phyloP scores from a whole-genome alignment of 2,888 invertebrate genomes.

The Philereme vetulata region DNA sequence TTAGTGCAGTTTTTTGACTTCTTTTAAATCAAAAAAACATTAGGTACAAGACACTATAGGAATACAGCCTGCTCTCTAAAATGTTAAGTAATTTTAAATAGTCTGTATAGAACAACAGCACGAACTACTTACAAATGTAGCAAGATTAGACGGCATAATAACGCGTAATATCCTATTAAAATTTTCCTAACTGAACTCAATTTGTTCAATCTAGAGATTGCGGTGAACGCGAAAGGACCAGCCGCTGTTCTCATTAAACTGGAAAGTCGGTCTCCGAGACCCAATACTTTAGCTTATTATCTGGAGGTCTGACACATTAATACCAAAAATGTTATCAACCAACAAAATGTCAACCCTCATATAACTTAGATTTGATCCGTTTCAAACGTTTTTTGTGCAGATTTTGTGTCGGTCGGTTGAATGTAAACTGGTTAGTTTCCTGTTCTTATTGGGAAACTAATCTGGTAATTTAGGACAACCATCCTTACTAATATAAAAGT shows the following conservation, averaged over 20 bases:
- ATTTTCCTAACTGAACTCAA: constrained; percentile 35
- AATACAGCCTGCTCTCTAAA: too few relatives aligned
- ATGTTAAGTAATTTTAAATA: too few relatives aligned
- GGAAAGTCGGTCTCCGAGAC: constrained; percentile 41
- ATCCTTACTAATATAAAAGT: neutral
- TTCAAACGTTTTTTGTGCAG: constrained; percentile 28
- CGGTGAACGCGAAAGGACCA: constrained; percentile 39
- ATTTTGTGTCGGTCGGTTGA: constrained; percentile 25
- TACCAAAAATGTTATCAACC: constrained; percentile 36
- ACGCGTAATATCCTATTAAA: constrained; percentile 35
- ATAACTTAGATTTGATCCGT: constrained; percentile 33
- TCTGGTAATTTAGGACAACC: constrained; percentile 20
- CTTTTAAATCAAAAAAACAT: too few relatives aligned
- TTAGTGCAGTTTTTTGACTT: too few relatives aligned
- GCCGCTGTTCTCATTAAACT: constrained; percentile 39
- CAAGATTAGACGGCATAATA: constrained; percentile 24
- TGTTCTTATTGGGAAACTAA: constrained; percentile 28
- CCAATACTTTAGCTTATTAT: constrained; percentile 41
- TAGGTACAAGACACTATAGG: too few relatives aligned
- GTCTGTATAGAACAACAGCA: neutral
- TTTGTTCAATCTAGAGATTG: constrained; percentile 42
- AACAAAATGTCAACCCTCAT: constrained; percentile 32
- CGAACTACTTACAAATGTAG: constrained; percentile 17
- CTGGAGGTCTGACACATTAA: constrained; percentile 44
- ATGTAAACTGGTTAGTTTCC: constrained; percentile 24